Conservation (phyloP, 1,140 invertebrate genomes). For the Aphis gossypii region DNA sequence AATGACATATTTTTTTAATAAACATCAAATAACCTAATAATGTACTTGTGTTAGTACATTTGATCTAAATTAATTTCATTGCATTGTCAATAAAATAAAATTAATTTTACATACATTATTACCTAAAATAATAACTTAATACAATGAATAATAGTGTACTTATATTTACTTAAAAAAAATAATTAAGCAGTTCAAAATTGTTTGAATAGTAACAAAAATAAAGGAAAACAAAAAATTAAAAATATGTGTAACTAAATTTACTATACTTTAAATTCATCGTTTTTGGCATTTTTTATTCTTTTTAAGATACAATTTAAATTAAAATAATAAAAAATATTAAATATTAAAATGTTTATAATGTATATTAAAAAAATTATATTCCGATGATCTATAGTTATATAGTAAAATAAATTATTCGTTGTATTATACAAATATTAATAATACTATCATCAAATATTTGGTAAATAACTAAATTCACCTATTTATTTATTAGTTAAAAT, state of each 20-base stretch:
- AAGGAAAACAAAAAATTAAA: not conserved
- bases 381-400: no score
- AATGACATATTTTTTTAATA: not conserved
- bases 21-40: not conserved
- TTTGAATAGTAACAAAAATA: not conserved
- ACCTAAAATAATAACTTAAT: not conserved
- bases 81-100: not conserved
- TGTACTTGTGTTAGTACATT: not conserved
- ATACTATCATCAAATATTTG: not conserved
- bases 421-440: not conserved
- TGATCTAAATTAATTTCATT: not conserved
- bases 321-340: not conserved
- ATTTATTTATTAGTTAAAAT: not conserved
- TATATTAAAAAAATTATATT: not conserved
- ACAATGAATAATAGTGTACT: not conserved
- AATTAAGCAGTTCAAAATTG: not conserved
- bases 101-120: not conserved
- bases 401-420: no score
- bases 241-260: not conserved
- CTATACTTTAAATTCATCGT: not conserved
- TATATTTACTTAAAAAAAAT: not conserved
- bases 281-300: not conserved
- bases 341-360: not conserved
- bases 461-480: not conserved
- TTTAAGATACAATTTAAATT: not conserved